Evolutionary conservation across 1,140 invertebrate species (phyloP).

Genomic region (Oryzaephilus surinamensis): DNA sequence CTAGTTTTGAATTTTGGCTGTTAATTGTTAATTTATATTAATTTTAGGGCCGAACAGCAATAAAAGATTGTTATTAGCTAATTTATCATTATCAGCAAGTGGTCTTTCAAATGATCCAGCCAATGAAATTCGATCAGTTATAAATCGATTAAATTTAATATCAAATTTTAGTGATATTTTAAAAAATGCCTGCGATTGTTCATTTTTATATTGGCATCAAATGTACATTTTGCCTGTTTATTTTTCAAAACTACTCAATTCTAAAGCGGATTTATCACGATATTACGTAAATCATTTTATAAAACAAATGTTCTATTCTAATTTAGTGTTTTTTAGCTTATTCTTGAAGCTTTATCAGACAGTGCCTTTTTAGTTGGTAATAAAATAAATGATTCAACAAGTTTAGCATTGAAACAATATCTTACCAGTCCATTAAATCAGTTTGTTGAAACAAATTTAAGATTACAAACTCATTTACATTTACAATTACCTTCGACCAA

Average conservation of each 20-base stretch:
- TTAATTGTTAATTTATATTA: conserved; percentile 6
- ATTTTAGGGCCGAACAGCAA: conserved; percentile 48
- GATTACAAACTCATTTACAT: conserved; percentile 83
- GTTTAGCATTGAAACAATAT: too few species aligned
- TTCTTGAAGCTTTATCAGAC: conserved; percentile 54
- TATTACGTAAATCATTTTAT: conserved; percentile 40
- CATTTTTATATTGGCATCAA: conserved; percentile 75
- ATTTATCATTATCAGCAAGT: conserved; percentile 57
- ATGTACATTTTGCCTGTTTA: conserved; percentile 62
- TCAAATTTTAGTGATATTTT: conserved; percentile 49
- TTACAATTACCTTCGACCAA: conserved; percentile 63
- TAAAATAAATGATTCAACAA: conserved; percentile 25
- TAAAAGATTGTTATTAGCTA: conserved; percentile 51
- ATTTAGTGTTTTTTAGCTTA: conserved; percentile 43
- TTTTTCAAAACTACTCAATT: conserved; percentile 57
- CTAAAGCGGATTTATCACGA: conserved; percentile 49
- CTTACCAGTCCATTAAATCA: conserved; percentile 71
- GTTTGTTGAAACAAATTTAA: conserved; percentile 82
- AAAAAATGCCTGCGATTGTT: conserved; percentile 54
- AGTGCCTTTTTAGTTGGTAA: conserved; percentile 34
- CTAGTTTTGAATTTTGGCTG: background rate
- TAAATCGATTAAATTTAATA: conserved; percentile 53
- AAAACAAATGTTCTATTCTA: conserved; percentile 4
- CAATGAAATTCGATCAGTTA: conserved; percentile 40
- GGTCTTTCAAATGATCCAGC: conserved; percentile 43